These are phyloP conservation scores for Drosophila novamexicana DNA, from an alignment of 1,140 invertebrate species.

Conservation along the genomic window DNA sequence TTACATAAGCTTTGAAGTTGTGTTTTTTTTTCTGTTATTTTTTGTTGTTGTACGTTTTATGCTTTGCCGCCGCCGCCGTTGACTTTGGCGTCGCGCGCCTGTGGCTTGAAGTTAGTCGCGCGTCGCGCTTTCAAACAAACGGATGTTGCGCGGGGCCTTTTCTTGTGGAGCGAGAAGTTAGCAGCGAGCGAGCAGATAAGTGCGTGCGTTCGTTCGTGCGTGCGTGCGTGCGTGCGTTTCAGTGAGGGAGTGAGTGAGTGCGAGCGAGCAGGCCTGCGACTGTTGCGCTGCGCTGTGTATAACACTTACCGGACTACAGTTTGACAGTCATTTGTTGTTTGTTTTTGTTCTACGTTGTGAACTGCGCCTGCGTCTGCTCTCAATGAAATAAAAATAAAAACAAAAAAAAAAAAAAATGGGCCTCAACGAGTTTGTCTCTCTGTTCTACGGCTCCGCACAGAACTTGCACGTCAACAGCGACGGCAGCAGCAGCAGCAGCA, in stretches of 20 bases:
- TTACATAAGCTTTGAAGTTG: constrained; percentile 54
- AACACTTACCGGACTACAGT: constrained; percentile 54
- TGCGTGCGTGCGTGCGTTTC: background rate
- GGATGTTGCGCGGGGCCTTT: constrained; percentile 53
- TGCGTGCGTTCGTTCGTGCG: background rate
- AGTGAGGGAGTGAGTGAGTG: background rate
- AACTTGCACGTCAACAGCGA: constrained; percentile 56
- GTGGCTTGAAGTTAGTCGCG: constrained; percentile 56
- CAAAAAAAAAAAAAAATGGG: constrained; percentile 56
- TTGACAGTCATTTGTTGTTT: constrained; percentile 41
- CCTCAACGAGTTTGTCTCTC: constrained; percentile 80
- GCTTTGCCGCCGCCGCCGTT: constrained; percentile 21
- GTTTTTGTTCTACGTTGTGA: background rate
- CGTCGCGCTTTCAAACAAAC: constrained; percentile 66
- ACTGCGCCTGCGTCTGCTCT: constrained; percentile 52
- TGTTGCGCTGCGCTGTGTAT: constrained; percentile 30
- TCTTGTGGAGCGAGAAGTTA: constrained; percentile 1
- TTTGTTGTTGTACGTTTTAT: constrained; percentile 34
- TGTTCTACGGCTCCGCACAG: constrained; percentile 81
- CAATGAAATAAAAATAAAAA: background rate
- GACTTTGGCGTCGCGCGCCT: constrained; percentile 39
- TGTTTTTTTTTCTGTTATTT: constrained; percentile 9
- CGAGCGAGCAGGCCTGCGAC: background rate
- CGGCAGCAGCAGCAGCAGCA: constrained; percentile 17
- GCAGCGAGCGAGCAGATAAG: background rate